Evolutionary conservation across 1,140 invertebrate genomes (phyloP).

Genomic region (Agrypnia vestita): DNA sequence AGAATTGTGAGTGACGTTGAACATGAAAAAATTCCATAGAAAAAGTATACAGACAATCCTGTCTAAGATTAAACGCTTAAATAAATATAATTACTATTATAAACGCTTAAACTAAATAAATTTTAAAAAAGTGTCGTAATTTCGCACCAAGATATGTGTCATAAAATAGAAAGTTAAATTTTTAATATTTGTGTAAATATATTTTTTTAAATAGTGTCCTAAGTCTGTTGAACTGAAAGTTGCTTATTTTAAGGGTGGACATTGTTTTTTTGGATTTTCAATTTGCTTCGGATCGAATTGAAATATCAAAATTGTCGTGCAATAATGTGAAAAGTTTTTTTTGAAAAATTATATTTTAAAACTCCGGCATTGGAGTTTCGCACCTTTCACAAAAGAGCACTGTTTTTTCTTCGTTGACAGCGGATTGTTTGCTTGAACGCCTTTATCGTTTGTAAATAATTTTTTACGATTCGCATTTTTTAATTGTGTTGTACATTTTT

Average conservation of each 20-base stretch:
- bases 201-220: slow-evolving; percentile 51
- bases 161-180: slow-evolving; percentile 25
- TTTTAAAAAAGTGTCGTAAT: slow-evolving; percentile 12
- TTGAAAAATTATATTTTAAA: not conserved
- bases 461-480: slow-evolving; percentile 1
- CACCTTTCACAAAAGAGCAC: slow-evolving; percentile 15
- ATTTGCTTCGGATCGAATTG: not conserved
- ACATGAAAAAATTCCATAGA: slow-evolving; percentile 27
- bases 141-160: slow-evolving; percentile 36
- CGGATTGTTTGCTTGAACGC: not conserved
- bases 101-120: slow-evolving; percentile 32
- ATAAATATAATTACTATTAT: slow-evolving; percentile 22
- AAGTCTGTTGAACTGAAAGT: slow-evolving; percentile 43
- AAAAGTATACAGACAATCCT: slow-evolving; percentile 17
- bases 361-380: too few species aligned
- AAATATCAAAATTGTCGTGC: slow-evolving; percentile 23
- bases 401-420: not conserved
- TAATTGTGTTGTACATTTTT: slow-evolving; percentile 9
- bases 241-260: slow-evolving; percentile 1
- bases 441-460: slow-evolving; percentile 28
- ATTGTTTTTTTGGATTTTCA: not conserved
- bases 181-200: slow-evolving; percentile 50
- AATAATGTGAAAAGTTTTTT: slow-evolving; percentile 34
- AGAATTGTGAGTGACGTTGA: slow-evolving; percentile 20
- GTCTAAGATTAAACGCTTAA: slow-evolving; percentile 39